phyloP scores from a whole-genome alignment of 2,888 invertebrate genomes.

The Taphrorychus bicolor region DNA sequence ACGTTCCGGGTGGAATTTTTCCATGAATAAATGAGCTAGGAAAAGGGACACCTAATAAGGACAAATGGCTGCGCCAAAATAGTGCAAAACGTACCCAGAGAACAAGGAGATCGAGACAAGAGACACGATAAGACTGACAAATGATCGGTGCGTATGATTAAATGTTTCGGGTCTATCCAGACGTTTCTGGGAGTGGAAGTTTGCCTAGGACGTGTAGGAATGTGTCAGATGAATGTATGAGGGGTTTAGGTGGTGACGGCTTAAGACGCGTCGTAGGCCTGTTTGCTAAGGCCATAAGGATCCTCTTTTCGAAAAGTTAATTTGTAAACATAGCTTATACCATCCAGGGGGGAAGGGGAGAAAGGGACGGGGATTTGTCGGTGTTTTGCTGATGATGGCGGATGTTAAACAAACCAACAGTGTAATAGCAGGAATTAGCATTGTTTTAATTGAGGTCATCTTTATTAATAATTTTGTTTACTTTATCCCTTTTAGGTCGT shows the following conservation, averaged over 20 bases:
- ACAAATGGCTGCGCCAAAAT: constrained; percentile 30
- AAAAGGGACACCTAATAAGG: constrained; percentile 16
- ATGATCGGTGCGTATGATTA: constrained; percentile 50
- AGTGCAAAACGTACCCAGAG: constrained; percentile 20
- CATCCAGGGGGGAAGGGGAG: background rate
- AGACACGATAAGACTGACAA: constrained; percentile 51
- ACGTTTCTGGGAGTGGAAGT: constrained; percentile 35
- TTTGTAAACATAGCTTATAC: constrained; percentile 4
- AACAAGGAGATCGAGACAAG: constrained; percentile 32
- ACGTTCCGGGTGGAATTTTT: background rate
- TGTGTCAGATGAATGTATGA: constrained; percentile 38
- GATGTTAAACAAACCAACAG: background rate
- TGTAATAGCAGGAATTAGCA: too few species aligned
- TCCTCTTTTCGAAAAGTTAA: constrained; percentile 9
- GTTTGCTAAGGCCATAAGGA: constrained; percentile 4
- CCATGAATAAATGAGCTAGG: background rate
- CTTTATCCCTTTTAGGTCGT: too few species aligned
- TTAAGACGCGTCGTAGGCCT: constrained; percentile 20
- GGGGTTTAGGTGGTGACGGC: constrained; percentile 28
- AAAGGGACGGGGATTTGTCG: background rate
- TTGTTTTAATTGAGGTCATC: too few species aligned
- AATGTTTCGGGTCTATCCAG: constrained; percentile 44
- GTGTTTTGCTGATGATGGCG: background rate
- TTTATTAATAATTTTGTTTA: too few species aligned
- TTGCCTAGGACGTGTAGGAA: constrained; percentile 38